phyloP scores from a whole-genome alignment of 2,113 vertebrate genomes.

The Abramis brama region DNA sequence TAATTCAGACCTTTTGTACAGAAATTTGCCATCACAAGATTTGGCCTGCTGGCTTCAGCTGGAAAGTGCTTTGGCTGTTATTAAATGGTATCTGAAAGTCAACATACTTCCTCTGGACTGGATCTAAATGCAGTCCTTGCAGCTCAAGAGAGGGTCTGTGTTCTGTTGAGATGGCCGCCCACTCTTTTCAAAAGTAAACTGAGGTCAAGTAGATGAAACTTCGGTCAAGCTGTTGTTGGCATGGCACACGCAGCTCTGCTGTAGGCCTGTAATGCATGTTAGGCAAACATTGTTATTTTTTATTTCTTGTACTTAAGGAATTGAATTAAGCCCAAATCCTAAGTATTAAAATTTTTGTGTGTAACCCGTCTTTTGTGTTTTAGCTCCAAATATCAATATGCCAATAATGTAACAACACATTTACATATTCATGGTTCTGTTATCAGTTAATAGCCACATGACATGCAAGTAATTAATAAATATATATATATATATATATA shows the following conservation, averaged over 20 bases:
- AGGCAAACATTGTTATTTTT: neutral
- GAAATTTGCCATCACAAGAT: neutral
- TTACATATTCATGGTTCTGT: neutral
- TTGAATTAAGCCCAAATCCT: neutral
- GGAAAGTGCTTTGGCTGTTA: conserved; percentile 6
- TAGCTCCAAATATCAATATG: neutral
- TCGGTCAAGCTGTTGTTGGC: conserved; percentile 39
- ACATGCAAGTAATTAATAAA: neutral
- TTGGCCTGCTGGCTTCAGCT: neutral
- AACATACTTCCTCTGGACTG: neutral
- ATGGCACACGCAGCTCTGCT: conserved; percentile 2
- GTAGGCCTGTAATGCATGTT: conserved; percentile 31
- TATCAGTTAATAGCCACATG: neutral
- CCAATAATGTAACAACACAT: neutral
- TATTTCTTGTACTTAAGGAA: neutral
- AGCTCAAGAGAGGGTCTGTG: conserved; percentile 9
- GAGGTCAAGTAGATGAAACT: conserved; percentile 4
- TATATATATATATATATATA: too few relatives aligned
- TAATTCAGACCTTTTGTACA: neutral
- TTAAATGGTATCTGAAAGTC: conserved; percentile 25
- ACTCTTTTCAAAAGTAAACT: conserved; percentile 1
- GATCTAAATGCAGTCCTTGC: neutral
- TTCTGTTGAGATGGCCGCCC: conserved; percentile 2
- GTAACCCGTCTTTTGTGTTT: neutral
- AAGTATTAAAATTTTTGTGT: neutral